These are phyloP conservation scores for Ellobius talpinus DNA, from an alignment of 2,113 vertebrate species.

Conservation along the genomic window DNA sequence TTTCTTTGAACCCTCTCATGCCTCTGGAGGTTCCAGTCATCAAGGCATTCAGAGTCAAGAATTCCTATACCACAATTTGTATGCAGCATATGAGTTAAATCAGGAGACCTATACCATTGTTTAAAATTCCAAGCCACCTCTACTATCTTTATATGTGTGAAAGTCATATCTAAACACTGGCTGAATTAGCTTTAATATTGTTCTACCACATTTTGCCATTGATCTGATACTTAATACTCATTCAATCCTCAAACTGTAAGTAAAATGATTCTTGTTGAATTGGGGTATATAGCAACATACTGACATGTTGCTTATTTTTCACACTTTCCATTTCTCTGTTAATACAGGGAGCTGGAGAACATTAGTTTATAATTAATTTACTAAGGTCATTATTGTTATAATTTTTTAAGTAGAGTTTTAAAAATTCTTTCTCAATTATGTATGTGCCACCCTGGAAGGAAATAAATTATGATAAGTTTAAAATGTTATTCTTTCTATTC, in stretches of 20 bases:
- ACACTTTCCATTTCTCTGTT: not conserved
- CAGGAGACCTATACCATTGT: not conserved
- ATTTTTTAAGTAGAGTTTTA: not conserved
- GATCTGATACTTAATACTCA: constrained; percentile 48
- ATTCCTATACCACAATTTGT: constrained; percentile 1
- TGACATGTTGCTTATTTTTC: not conserved
- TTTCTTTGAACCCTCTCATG: not conserved
- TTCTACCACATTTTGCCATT: constrained; percentile 44
- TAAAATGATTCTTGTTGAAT: constrained; percentile 51
- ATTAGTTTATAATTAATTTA: constrained; percentile 60
- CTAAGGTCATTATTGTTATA: not conserved
- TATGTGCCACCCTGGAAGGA: not conserved
- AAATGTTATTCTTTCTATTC: constrained; percentile 72
- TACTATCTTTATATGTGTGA: not conserved
- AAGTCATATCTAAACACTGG: constrained; percentile 30
- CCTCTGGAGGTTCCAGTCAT: not conserved
- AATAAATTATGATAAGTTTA: constrained; percentile 47
- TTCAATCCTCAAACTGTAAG: constrained; percentile 11
- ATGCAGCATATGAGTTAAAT: not conserved
- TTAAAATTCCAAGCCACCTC: not conserved
- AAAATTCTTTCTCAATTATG: constrained; percentile 46
- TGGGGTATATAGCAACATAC: not conserved
- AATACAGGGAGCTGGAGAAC: not conserved
- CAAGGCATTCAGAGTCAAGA: not conserved
- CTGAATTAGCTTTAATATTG: constrained; percentile 57